phyloP scores from a whole-genome alignment of 2,888 invertebrate species.

The Abrostola tripartita region DNA sequence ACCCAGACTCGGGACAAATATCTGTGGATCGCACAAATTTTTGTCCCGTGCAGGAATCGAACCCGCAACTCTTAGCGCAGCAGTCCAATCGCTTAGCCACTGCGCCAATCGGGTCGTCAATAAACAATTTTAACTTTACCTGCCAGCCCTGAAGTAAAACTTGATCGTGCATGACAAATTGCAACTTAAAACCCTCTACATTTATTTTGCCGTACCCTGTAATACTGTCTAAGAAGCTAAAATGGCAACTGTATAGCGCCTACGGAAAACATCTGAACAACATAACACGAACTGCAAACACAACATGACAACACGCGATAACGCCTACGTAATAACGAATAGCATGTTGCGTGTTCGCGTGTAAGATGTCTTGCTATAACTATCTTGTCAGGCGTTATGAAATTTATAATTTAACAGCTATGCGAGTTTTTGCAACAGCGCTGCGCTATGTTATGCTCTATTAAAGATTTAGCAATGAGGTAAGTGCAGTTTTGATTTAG shows the following conservation, averaged over 20 bases:
- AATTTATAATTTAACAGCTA: slow-evolving; percentile 16
- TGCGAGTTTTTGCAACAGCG: slow-evolving; percentile 33
- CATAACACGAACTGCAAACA: slow-evolving; percentile 21
- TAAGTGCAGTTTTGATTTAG: slow-evolving; percentile 10
- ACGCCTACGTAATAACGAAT: slow-evolving; percentile 28
- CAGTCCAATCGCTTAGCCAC: no score
- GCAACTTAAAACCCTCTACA: not conserved
- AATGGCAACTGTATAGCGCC: slow-evolving; percentile 16
- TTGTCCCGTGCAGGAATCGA: no score
- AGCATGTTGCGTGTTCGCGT: slow-evolving; percentile 29
- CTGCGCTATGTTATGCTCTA: slow-evolving; percentile 42
- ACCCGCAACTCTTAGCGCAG: no score
- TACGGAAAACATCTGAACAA: slow-evolving; percentile 15
- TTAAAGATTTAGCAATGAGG: slow-evolving; percentile 37
- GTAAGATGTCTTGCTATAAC: slow-evolving; percentile 25
- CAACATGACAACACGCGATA: not conserved
- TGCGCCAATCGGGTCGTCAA: no score
- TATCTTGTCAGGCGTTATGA: slow-evolving; percentile 42
- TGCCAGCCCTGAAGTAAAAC: no score
- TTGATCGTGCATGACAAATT: no score
- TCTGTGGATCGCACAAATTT: no score
- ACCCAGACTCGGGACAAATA: no score
- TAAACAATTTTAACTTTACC: no score
- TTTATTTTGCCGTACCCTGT: not conserved
- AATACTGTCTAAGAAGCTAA: not conserved